Conservation (phyloP, 35 echinoderm and acorn worm genomes). For the Anneissia japonica region DNA sequence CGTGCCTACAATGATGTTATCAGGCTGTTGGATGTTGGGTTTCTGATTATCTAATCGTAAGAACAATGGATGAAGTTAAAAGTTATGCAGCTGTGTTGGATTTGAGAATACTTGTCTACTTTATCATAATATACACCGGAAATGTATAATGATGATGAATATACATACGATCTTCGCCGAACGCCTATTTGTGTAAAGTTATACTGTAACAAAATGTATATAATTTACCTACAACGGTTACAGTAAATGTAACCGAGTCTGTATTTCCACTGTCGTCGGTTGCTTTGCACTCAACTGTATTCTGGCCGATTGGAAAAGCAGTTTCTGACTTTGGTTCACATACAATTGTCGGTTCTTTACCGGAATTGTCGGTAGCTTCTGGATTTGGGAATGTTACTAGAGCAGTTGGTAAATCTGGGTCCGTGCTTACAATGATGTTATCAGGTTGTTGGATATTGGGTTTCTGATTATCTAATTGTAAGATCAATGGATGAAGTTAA, state of each 20-base stretch:
- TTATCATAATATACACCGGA: no score
- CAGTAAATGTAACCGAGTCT: conserved; percentile 1
- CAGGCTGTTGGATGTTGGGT: neutral
- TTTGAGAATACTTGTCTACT: no score
- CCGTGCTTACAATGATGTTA: neutral
- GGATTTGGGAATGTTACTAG: no score
- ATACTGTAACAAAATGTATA: no score
- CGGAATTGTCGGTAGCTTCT: neutral
- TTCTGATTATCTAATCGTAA: neutral
- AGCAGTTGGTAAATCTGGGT: neutral
- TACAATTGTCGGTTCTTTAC: neutral
- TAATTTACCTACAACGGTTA: conserved; percentile 7
- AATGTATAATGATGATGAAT: no score
- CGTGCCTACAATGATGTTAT: neutral
- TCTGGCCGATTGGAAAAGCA: neutral
- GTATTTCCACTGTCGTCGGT: neutral
- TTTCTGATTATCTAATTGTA: neutral
- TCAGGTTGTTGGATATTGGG: neutral
- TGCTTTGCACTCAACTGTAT: neutral
- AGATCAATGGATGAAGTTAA: no score
- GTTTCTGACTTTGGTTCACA: neutral
- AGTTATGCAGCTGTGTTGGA: no score
- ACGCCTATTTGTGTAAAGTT: no score
- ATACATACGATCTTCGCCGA: no score
- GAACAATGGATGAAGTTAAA: no score